Evolutionary conservation across 2,888 invertebrate genomes (phyloP).

Genomic region (Orthonevra nobilis): DNA sequence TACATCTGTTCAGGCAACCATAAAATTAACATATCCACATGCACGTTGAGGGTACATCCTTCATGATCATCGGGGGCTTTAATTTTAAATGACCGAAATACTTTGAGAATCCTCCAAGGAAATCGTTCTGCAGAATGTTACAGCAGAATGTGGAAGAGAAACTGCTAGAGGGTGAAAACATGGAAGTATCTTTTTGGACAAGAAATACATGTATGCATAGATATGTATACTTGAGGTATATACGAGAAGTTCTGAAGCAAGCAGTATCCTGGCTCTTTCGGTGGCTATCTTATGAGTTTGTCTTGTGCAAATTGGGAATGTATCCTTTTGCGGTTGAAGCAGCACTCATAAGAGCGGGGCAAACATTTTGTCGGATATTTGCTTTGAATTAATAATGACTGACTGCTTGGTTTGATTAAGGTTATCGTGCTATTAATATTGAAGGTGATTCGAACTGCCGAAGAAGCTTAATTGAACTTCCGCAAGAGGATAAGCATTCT

Average conservation of each 20-base stretch:
- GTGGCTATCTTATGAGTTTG: constrained; percentile 61
- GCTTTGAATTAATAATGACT: constrained; percentile 71
- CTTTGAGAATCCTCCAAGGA: constrained; percentile 61
- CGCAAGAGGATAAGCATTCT: constrained; percentile 23
- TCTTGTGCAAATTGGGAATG: constrained; percentile 57
- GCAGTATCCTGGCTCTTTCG: constrained; percentile 13
- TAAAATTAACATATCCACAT: constrained; percentile 68
- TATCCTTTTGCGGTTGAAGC: constrained; percentile 47
- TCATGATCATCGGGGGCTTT: constrained; percentile 60
- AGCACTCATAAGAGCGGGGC: not conserved
- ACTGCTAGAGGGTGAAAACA: constrained; percentile 12
- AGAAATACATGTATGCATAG: constrained; percentile 11
- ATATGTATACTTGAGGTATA: not conserved
- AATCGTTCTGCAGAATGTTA: constrained; percentile 46
- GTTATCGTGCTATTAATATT: constrained; percentile 64
- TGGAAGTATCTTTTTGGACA: constrained; percentile 26
- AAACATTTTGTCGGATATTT: constrained; percentile 58
- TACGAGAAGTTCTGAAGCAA: too few relatives aligned
- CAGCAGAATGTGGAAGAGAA: constrained; percentile 16
- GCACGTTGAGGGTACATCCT: constrained; percentile 49
- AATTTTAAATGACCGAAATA: constrained; percentile 70
- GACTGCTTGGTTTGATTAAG: constrained; percentile 71
- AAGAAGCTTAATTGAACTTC: constrained; percentile 45
- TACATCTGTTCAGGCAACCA: constrained; percentile 58
- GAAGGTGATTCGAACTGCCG: constrained; percentile 29